Base-by-base conservation (phyloP, 2,113 vertebrate species). In the Danio rerio region DNA sequence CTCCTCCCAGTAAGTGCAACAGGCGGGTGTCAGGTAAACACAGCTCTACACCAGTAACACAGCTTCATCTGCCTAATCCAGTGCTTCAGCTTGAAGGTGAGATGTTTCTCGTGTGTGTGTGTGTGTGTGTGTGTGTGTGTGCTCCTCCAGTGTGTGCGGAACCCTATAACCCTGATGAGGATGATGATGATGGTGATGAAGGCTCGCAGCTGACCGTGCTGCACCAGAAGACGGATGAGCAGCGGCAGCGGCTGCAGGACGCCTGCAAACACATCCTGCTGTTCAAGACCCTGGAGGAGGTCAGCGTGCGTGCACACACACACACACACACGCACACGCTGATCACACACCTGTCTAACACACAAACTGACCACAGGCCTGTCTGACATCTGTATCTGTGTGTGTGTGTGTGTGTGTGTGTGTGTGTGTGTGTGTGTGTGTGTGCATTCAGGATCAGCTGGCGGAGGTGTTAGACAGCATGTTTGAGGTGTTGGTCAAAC, bases 281-380 rank as follows among this genome's bases (percentile, higher is more conserved):
- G 74, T 99, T 99, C 88, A 99, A 98, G 94, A 98, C 95, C 72
- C 93, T 99, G 73, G 96, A 98, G 85, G 94, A 96, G 96, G 98
- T 99, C 49, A 9, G 7, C 2, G 49, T 50, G 6, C 49, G 5
- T 50, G 7, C 49, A 3, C 11, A 31, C 31, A 31, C 31, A 3
- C 31, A 31, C 31, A 3, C 49, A 7, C 49, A 1, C 49, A 7
- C 49, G 2, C 49, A 7, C 49, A 3, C 49, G 1, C 49, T 52
- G 49, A 31, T 3, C 31, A 3, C 31, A 58, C 56, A 4, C 4
- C 61, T 63, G 61, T 63, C 61, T 63, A 20, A n/a, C n/a, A n/a
- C n/a, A n/a, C n/a, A n/a, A n/a, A n/a, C n/a, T n/a, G n/a, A n/a
- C n/a, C n/a, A n/a, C n/a, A n/a, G n/a, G n/a, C n/a, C n/a, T n/a